These are phyloP conservation scores for Tiliacea citrago DNA, from an alignment of 2,888 invertebrate genomes.

Conservation along the genomic window DNA sequence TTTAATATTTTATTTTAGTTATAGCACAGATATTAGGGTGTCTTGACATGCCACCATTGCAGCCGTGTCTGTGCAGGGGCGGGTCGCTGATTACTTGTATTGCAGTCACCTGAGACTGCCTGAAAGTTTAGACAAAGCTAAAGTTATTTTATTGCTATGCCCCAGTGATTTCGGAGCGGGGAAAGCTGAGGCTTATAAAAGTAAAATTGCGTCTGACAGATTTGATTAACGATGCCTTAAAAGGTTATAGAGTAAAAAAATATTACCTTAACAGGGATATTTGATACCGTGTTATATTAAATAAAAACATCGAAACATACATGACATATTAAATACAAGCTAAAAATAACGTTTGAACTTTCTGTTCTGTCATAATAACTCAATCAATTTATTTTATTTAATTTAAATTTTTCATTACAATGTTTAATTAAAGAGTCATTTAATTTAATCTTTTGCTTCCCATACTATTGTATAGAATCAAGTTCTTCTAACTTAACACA, in stretches of 20 bases:
- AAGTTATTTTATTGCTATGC: slow-evolving; percentile 13
- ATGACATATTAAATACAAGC: background rate
- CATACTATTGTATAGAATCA: no score
- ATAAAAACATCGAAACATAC: background rate
- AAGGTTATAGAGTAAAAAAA: slow-evolving; percentile 39
- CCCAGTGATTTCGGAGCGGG: slow-evolving; percentile 12
- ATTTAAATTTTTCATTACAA: no score
- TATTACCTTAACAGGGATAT: slow-evolving; percentile 10
- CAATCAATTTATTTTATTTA: no score
- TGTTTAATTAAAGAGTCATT: no score
- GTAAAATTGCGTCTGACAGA: slow-evolving; percentile 47
- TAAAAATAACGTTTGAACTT: background rate
- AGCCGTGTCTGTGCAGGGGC: background rate
- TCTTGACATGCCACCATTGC: background rate
- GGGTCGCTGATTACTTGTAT: background rate
- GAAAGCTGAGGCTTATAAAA: slow-evolving; percentile 39
- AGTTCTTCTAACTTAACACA: no score
- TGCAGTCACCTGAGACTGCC: background rate
- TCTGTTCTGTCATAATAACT: no score
- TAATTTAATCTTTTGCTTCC: no score
- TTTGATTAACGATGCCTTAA: slow-evolving; percentile 49
- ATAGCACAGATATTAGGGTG: background rate
- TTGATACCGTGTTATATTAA: slow-evolving; percentile 14
- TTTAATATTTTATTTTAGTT: background rate
- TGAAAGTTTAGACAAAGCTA: slow-evolving; percentile 1